These are phyloP conservation scores for Drosophila limbata DNA, from an alignment of 2,888 invertebrate species.

Conservation along the genomic window DNA sequence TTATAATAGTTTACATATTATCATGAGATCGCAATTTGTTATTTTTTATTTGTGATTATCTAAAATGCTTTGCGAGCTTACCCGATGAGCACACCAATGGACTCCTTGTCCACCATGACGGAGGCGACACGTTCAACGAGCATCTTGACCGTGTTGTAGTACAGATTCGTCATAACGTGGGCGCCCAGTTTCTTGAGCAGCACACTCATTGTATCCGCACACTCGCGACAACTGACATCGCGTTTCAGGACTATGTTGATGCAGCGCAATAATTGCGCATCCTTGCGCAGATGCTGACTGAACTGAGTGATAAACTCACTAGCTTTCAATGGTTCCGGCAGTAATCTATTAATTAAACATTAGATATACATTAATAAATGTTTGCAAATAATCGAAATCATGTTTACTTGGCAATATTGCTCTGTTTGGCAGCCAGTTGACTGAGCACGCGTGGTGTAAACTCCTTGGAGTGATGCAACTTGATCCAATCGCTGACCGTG, in stretches of 20 bases:
- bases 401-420: conserved; percentile 83
- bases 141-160: conserved; percentile 98
- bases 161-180: conserved; percentile 97
- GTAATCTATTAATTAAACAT: conserved; percentile 87
- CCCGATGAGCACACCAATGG: conserved; percentile 90
- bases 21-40: too few relatives aligned
- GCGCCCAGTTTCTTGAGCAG: conserved; percentile 96
- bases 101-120: conserved; percentile 97
- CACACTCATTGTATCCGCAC: conserved; percentile 94
- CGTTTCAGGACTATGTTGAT: conserved; percentile 95
- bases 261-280: conserved; percentile 89
- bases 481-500: conserved; percentile 94
- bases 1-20: too few relatives aligned
- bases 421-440: conserved; percentile 89
- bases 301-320: conserved; percentile 94
- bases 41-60: too few relatives aligned
- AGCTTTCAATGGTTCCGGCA: conserved; percentile 97
- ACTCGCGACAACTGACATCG: conserved; percentile 96
- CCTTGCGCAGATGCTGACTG: conserved; percentile 91
- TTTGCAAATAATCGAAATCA: conserved; percentile 17
- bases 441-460: conserved; percentile 89
- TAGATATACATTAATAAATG: neutral
- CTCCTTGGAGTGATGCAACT: conserved; percentile 90
- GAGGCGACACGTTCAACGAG: conserved; percentile 97
- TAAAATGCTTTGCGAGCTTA: conserved; percentile 75